These are phyloP conservation scores for Drosophila barbarae DNA, from an alignment of 2,888 invertebrate species.

Conservation along the genomic window DNA sequence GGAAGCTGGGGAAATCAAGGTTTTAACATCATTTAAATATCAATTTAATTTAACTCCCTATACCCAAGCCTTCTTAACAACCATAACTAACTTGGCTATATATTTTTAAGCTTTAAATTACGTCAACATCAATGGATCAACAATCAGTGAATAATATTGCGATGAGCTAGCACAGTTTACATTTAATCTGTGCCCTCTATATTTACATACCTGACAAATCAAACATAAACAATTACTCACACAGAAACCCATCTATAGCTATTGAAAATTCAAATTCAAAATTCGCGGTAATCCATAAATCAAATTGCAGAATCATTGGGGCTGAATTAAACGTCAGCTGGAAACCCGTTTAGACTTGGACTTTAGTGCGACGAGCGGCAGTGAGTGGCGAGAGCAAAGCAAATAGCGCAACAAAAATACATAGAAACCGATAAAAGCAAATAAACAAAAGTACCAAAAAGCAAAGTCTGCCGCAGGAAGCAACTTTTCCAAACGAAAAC, in stretches of 20 bases:
- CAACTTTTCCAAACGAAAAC: conserved; percentile 44
- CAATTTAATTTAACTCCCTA: not conserved
- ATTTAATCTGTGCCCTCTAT: conserved; percentile 10
- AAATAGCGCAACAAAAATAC: conserved; percentile 23
- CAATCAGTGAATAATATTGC: conserved; percentile 6
- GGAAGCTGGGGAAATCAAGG: no score
- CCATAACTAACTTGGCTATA: no score
- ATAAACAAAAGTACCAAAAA: conserved; percentile 50
- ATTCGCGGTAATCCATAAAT: conserved; percentile 37
- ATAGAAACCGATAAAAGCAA: conserved; percentile 33
- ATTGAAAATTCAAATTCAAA: conserved; percentile 20
- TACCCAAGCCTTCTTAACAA: not conserved
- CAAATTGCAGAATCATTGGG: conserved; percentile 35
- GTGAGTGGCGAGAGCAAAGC: conserved; percentile 10
- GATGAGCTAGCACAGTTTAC: conserved; percentile 3
- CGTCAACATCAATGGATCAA: not conserved
- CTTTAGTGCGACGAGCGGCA: conserved; percentile 19
- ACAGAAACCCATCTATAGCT: not conserved
- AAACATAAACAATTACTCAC: conserved; percentile 23
- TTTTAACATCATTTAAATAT: not conserved
- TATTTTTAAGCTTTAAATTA: not conserved
- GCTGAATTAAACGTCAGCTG: conserved; percentile 41
- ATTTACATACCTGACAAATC: conserved; percentile 26
- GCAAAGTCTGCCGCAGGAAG: conserved; percentile 56
- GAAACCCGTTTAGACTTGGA: conserved; percentile 22